These are phyloP conservation scores for Hydraecia micacea DNA, from an alignment of 2,888 invertebrate species.

Conservation along the genomic window DNA sequence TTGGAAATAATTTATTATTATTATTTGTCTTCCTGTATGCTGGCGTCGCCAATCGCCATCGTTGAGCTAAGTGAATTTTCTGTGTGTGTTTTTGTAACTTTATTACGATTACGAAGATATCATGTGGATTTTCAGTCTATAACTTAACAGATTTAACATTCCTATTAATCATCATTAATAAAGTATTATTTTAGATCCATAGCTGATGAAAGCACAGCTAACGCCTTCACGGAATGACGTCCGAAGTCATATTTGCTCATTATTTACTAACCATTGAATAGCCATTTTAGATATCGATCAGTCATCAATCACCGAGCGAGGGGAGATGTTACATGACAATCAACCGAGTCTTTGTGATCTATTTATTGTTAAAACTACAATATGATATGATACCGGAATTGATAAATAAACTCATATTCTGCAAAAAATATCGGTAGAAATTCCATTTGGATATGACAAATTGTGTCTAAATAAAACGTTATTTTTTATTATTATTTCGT, in stretches of 20 bases:
- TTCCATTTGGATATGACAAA: conserved; percentile 55
- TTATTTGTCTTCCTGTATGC: not conserved
- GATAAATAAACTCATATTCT: conserved; percentile 34
- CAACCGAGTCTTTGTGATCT: conserved; percentile 37
- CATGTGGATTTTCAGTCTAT: too few species aligned
- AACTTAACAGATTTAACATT: not conserved
- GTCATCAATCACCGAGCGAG: conserved; percentile 42
- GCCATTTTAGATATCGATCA: conserved; percentile 39
- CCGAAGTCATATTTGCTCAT: not conserved
- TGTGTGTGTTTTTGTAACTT: not conserved
- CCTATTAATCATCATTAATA: conserved; percentile 6
- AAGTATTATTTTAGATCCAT: not conserved
- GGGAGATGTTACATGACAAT: conserved; percentile 48
- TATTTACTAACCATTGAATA: conserved; percentile 24
- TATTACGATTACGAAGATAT: too few species aligned
- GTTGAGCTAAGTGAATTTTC: not conserved
- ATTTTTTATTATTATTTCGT: conserved; percentile 65
- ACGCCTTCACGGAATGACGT: not conserved
- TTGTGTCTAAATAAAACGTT: conserved; percentile 53
- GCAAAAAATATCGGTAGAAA: conserved; percentile 36
- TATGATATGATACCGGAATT: conserved; percentile 35
- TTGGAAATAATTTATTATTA: not conserved
- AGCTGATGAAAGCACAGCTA: not conserved
- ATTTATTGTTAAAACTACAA: conserved; percentile 47
- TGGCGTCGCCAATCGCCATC: not conserved